These are phyloP conservation scores for Drosophila monieri DNA, from an alignment of 2,888 invertebrate genomes.

Conservation along the genomic window DNA sequence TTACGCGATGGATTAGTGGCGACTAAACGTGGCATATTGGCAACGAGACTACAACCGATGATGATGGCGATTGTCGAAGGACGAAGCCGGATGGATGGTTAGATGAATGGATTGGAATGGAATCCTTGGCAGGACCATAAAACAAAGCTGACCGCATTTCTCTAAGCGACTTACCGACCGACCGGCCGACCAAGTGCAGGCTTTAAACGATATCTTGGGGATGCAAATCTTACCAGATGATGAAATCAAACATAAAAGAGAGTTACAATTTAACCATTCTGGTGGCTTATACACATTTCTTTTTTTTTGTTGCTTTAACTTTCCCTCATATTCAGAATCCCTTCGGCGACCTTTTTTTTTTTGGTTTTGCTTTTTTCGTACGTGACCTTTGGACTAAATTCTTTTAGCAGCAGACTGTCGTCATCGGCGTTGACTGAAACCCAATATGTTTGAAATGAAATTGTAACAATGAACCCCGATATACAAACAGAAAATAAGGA, in stretches of 20 bases:
- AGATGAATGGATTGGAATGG: constrained; percentile 20
- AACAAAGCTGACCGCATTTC: constrained; percentile 63
- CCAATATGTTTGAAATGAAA: constrained; percentile 73
- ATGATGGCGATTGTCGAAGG: constrained; percentile 28
- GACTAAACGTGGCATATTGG: constrained; percentile 72
- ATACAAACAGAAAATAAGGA: constrained; percentile 35
- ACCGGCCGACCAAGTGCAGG: constrained; percentile 9
- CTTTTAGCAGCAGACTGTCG: constrained; percentile 52
- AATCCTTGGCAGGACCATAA: constrained; percentile 39
- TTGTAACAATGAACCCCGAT: constrained; percentile 69
- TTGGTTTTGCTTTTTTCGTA: constrained; percentile 37
- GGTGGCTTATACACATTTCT: not conserved
- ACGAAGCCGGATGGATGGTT: constrained; percentile 25
- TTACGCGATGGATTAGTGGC: constrained; percentile 68
- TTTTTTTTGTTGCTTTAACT: constrained; percentile 10
- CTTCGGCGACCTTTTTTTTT: not conserved
- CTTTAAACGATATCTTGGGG: constrained; percentile 40
- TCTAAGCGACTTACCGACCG: constrained; percentile 39
- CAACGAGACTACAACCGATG: constrained; percentile 46
- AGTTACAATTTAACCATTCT: constrained; percentile 4
- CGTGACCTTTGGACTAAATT: constrained; percentile 74
- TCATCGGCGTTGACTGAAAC: constrained; percentile 59
- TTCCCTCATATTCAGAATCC: constrained; percentile 9
- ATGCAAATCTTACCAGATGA: constrained; percentile 16
- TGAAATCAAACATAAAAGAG: constrained; percentile 22